Percentiles rank a stretch among this genome's conserved stretches.
Conservation (phyloP, 2,888 invertebrate genomes). For the Acleris laterana region DNA sequence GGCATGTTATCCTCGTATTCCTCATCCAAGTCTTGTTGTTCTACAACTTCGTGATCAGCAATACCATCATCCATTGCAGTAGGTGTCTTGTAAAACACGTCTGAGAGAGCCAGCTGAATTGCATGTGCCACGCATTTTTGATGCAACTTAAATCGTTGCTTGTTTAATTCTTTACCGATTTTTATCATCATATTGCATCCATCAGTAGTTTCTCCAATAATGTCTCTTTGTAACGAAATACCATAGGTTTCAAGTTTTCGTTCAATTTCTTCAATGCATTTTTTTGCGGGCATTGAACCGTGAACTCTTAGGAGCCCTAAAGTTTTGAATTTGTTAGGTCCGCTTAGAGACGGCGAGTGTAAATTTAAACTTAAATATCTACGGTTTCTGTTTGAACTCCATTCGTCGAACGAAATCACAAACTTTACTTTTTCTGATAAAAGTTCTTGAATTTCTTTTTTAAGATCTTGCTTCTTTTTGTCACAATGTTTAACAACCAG, state of each 20-base stretch:
- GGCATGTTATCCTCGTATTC: too few species aligned
- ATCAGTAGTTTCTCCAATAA: too few species aligned
- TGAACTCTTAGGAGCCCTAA: slow-evolving; percentile 1
- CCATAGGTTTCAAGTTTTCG: too few species aligned
- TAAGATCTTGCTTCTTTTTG: not conserved
- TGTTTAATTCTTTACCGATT: too few species aligned
- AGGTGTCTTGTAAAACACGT: not conserved
- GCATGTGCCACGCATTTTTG: not conserved
- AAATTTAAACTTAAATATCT: not conserved
- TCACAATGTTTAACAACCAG: not conserved
- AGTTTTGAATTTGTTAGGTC: not conserved
- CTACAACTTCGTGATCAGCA: too few species aligned
- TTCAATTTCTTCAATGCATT: too few species aligned
- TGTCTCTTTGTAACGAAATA: too few species aligned
- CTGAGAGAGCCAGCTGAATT: slow-evolving; percentile 1
- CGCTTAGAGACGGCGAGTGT: not conserved
- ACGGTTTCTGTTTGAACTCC: not conserved
- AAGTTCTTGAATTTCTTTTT: not conserved
- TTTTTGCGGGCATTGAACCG: not conserved
- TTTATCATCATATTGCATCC: too few species aligned
- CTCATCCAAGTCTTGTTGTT: too few species aligned
- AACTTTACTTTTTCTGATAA: not conserved
- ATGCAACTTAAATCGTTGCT: too few species aligned
- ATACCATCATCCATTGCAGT: too few species aligned
- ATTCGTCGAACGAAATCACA: not conserved